phyloP scores from a whole-genome alignment of 2,797 vertebrate genomes.

The Danio tinwini region DNA sequence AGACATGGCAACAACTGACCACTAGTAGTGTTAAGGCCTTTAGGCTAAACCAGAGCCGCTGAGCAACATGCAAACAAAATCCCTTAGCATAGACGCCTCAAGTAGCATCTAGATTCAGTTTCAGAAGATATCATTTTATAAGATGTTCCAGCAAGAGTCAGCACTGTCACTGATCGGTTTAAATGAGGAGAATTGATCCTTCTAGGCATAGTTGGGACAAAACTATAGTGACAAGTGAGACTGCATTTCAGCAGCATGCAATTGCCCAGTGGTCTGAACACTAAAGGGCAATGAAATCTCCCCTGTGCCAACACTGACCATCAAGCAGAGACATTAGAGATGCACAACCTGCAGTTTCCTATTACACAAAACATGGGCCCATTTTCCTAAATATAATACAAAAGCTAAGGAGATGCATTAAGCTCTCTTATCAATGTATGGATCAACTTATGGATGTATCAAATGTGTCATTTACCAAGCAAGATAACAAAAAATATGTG shows the following conservation, averaged over 20 bases:
- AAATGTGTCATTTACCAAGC: background rate
- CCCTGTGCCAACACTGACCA: constrained; percentile 7
- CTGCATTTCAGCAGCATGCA: constrained; percentile 21
- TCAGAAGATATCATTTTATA: constrained; percentile 1
- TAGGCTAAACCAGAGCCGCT: constrained; percentile 14
- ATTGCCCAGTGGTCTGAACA: constrained; percentile 20
- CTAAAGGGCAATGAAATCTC: constrained; percentile 21
- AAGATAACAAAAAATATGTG: background rate
- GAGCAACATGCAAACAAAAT: constrained; percentile 8
- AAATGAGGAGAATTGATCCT: constrained; percentile 27
- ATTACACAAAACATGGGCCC: background rate
- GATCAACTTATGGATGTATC: background rate
- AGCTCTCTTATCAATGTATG: background rate
- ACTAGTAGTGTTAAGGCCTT: constrained; percentile 31
- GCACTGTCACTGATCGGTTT: constrained; percentile 5
- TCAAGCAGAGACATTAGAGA: constrained; percentile 14
- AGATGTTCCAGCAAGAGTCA: background rate
- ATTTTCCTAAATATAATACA: background rate
- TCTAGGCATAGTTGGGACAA: constrained; percentile 7
- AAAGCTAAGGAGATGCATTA: background rate
- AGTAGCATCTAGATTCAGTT: background rate
- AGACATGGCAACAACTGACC: constrained; percentile 40
- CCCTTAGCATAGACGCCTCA: background rate
- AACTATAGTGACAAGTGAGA: constrained; percentile 35
- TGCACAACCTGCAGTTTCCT: background rate